These are phyloP conservation scores for Oligia strigilis DNA, from an alignment of 2,888 invertebrate genomes.

Conservation along the genomic window DNA sequence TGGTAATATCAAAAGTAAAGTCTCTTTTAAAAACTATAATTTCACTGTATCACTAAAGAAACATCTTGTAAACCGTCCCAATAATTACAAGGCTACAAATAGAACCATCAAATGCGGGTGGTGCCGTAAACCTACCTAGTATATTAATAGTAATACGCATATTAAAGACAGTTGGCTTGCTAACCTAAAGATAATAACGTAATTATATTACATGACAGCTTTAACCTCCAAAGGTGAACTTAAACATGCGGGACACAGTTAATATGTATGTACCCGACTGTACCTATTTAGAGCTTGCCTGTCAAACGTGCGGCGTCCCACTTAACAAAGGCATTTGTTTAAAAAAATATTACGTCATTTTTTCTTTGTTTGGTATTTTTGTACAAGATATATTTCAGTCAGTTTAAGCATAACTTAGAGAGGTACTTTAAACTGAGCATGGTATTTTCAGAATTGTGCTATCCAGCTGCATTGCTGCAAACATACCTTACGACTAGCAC, in stretches of 20 bases:
- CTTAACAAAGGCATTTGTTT: conserved; percentile 50
- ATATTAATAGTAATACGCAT: conserved; percentile 18
- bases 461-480: too few relatives aligned
- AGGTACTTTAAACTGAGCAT: not conserved
- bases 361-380: conserved; percentile 42
- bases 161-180: conserved; percentile 43
- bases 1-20: not conserved
- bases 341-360: conserved; percentile 27
- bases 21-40: conserved; percentile 4
- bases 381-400: not conserved
- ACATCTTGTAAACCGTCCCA: conserved; percentile 15
- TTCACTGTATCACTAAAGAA: conserved; percentile 3
- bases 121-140: conserved; percentile 24
- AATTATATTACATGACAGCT: conserved; percentile 55
- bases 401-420: not conserved
- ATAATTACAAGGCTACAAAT: conserved; percentile 24
- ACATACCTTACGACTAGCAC: too few relatives aligned
- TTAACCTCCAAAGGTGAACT: conserved; percentile 59
- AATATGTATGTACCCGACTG: conserved; percentile 30
- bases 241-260: conserved; percentile 51
- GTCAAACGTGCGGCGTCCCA: conserved; percentile 55
- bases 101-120: conserved; percentile 31
- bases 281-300: conserved; percentile 55
- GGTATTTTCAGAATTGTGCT: not conserved
- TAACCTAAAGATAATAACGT: conserved; percentile 47